phyloP scores from a whole-genome alignment of 2,113 vertebrate genomes.

The Proterorhinus semilunaris region DNA sequence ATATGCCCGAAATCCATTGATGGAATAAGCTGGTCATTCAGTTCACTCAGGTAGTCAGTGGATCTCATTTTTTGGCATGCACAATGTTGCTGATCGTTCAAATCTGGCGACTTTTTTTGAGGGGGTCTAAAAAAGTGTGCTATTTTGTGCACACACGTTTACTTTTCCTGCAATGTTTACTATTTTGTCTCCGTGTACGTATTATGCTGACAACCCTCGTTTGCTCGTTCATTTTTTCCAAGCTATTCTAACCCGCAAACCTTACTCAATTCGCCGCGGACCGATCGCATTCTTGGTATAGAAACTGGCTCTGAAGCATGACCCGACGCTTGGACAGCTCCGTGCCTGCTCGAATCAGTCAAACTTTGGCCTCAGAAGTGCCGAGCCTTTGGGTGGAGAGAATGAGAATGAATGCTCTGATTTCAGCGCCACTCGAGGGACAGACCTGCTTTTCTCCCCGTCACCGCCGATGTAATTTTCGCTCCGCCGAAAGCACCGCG shows the following conservation, averaged over 20 bases:
- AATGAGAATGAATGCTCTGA: conserved; percentile 52
- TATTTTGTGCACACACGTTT: no score
- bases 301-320: neutral
- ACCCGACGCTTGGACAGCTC: neutral
- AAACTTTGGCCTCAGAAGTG: conserved; percentile 34
- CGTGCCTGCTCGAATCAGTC: conserved; percentile 26
- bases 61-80: no score
- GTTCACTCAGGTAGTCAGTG: no score
- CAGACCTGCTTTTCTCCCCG: conserved; percentile 51
- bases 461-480: conserved; percentile 70
- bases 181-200: no score
- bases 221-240: neutral
- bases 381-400: conserved; percentile 45
- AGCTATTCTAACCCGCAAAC: neutral
- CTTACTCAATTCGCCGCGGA: neutral
- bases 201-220: no score
- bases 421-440: conserved; percentile 60
- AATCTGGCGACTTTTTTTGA: no score
- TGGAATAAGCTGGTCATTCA: no score
- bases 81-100: no score
- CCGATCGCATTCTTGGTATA: neutral
- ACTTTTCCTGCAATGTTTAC: no score
- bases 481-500: conserved; percentile 58
- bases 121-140: no score
- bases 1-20: no score